phyloP scores from a whole-genome alignment of 2,888 invertebrate genomes.

The Tenthredo livida region DNA sequence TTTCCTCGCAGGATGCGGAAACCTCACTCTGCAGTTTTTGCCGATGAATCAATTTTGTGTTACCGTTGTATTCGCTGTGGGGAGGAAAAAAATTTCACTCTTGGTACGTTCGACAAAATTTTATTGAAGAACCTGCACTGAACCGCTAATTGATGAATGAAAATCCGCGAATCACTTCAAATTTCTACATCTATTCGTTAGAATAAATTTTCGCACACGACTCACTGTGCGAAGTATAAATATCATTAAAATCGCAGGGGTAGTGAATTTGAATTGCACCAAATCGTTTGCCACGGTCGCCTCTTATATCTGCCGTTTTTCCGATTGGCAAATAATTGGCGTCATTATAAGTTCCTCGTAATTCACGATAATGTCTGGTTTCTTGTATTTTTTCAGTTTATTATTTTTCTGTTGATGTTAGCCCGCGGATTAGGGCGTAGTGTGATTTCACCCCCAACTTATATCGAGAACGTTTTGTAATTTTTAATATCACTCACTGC shows the following conservation, averaged over 20 bases:
- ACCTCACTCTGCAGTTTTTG: neutral
- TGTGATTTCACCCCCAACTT: neutral
- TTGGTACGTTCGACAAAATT: neutral
- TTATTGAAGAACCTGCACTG: neutral
- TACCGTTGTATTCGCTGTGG: neutral
- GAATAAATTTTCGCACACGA: neutral
- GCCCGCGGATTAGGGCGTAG: constrained; percentile 40
- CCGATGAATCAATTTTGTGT: neutral
- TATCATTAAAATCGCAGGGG: neutral
- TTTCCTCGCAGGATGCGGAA: neutral
- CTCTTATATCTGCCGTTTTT: neutral
- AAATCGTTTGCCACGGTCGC: neutral
- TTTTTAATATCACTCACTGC: neutral
- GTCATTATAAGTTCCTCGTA: neutral
- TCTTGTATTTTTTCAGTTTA: neutral
- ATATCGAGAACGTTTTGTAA: neutral
- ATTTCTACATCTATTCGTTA: neutral
- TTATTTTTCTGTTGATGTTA: constrained; percentile 37
- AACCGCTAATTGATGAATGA: neutral
- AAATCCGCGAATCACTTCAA: neutral
- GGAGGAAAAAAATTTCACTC: neutral
- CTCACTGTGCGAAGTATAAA: neutral
- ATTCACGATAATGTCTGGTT: neutral
- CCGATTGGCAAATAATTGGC: neutral
- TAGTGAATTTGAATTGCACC: neutral